These are phyloP conservation scores for Heptranchias perlo DNA, from an alignment of 2,113 vertebrate species.

Conservation along the genomic window DNA sequence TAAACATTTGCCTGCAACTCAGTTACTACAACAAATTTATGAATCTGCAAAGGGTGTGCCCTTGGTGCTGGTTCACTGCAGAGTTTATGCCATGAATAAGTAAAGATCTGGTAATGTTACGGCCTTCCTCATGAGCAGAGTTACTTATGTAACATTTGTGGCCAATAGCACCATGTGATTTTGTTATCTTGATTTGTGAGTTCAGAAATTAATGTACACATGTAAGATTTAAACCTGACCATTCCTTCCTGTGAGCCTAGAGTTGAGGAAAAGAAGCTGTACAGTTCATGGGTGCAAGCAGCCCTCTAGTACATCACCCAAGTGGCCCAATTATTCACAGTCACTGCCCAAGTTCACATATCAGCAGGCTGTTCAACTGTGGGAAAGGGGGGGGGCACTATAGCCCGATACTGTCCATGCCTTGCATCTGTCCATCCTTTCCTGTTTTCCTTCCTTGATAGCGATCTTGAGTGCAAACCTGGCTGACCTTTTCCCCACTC, in stretches of 20 bases:
- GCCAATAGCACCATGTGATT: neutral
- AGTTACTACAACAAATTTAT: too few relatives aligned
- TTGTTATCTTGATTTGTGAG: neutral
- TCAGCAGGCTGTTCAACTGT: too few relatives aligned
- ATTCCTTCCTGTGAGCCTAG: neutral
- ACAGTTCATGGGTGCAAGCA: neutral
- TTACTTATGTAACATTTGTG: neutral
- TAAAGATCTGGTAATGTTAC: constrained; percentile 40
- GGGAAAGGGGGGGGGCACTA: too few relatives aligned
- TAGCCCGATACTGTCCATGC: neutral
- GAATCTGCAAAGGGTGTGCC: neutral
- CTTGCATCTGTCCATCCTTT: neutral
- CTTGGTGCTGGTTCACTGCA: neutral
- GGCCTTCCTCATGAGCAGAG: constrained; percentile 35
- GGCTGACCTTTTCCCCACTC: too few relatives aligned
- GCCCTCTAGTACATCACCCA: neutral
- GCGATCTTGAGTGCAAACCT: neutral
- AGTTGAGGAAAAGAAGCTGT: neutral
- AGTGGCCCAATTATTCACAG: neutral
- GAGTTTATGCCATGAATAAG: neutral
- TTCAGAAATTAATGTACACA: neutral
- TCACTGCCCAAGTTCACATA: too few relatives aligned
- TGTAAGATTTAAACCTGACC: neutral
- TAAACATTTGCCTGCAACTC: neutral
- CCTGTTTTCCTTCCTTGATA: neutral